Evolutionary conservation across 2,888 invertebrate genomes (phyloP).

Genomic region (Drosophila rubida): DNA sequence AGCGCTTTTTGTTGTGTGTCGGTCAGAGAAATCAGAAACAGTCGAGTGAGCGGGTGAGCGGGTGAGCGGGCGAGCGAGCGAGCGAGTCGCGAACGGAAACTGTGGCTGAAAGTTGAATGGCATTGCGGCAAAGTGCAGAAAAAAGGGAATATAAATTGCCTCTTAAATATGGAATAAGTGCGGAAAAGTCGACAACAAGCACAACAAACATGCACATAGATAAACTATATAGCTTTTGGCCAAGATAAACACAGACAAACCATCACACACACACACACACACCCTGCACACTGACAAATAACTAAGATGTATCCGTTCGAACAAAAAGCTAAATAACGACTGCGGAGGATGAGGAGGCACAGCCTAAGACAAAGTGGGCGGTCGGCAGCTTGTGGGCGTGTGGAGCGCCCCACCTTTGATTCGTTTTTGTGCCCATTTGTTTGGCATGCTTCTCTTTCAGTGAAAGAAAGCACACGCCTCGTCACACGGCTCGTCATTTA

Average conservation of each 20-base stretch:
- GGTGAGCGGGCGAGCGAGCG: too few relatives aligned
- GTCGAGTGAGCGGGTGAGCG: slow-evolving; percentile 34
- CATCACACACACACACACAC: slow-evolving; percentile 6
- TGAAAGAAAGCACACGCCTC: slow-evolving; percentile 25
- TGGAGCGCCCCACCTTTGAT: slow-evolving; percentile 45
- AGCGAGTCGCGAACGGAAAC: slow-evolving; percentile 66
- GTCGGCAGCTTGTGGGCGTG: slow-evolving; percentile 44
- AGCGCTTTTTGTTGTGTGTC: slow-evolving; percentile 38
- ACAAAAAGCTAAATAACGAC: slow-evolving; percentile 53
- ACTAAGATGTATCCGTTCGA: slow-evolving; percentile 59
- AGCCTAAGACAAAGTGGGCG: slow-evolving; percentile 71
- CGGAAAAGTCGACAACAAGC: slow-evolving; percentile 72
- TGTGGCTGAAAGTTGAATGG: slow-evolving; percentile 78
- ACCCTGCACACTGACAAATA: slow-evolving; percentile 48
- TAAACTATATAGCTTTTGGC: slow-evolving; percentile 75
- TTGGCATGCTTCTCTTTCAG: slow-evolving; percentile 21
- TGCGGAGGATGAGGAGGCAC: slow-evolving; percentile 21
- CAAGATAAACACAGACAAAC: slow-evolving; percentile 70
- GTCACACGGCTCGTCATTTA: slow-evolving; percentile 11
- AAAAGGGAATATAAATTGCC: slow-evolving; percentile 85
- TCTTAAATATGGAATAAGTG: slow-evolving; percentile 84
- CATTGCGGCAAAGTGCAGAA: slow-evolving; percentile 59
- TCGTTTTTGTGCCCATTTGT: slow-evolving; percentile 55
- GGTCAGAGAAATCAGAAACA: slow-evolving; percentile 71
- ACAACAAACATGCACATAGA: slow-evolving; percentile 77